Evolutionary conservation across 30 jellyfish, hydroid and myxozoan genomes (phyloP), one percentile per base, ranked within the genome.

Genomic region (Aurelia aurita): DNA sequence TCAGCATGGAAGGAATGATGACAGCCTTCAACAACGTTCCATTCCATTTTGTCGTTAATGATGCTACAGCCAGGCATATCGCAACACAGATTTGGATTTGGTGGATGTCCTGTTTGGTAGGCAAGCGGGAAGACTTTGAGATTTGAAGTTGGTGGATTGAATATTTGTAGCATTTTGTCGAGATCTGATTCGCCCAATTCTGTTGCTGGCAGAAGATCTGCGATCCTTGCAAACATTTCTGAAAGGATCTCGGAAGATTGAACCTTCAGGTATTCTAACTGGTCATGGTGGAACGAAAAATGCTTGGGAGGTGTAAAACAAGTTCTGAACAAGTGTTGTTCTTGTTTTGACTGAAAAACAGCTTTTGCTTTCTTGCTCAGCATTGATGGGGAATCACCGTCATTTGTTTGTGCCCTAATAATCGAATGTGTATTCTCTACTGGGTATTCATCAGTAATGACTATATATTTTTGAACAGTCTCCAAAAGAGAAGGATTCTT

Each of bases 371-470:
- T 72, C 27, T 21, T 11, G 23, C 5, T 34, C 46, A 34, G 23
- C 28, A 45, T 19, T 19, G 70, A 21, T 72, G 47, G 5, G 0
- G 85, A n/a, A 31, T 72, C 85, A n/a, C 71, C 71, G 13, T 34
- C 85, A 31, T 15, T 12, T 20, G 71, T 72, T 53, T 53, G 43
- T 0, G 85, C 69, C 23, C 85, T 77, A 16, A 77, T 58, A 32
- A 77, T 77, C 14, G 79, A 77, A 59, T 77, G 78, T 5, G 79
- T 58, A 34, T 58, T 77, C 35, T 77, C 88, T 15, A 77, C 88
- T 5, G 67, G 88, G 43, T 77, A 77, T 45, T 77, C 88, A 59
- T 77, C 88, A 20, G 78, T 58, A 1, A 57, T 47, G 14, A 63
- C 14, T 5, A 77, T 2, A 67, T 58, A 19, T 32, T 35, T 25